Conservation (phyloP, 2,888 invertebrate genomes). For the Colostygia pectinataria region DNA sequence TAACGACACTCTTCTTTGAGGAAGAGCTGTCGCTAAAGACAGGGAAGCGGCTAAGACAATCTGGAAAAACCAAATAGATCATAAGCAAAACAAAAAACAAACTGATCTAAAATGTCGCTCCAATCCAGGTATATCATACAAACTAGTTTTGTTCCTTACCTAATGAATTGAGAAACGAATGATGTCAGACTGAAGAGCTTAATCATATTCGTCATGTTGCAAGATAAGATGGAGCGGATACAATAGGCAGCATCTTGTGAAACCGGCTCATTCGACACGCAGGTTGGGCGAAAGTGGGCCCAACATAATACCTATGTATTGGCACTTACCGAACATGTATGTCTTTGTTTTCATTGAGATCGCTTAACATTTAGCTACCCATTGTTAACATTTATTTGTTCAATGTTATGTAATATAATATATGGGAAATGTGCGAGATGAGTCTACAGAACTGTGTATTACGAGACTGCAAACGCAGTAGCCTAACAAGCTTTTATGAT, state of each 20-base stretch:
- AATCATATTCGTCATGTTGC: slow-evolving; percentile 77
- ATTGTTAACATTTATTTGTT: slow-evolving; percentile 47
- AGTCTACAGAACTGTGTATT: slow-evolving; percentile 2
- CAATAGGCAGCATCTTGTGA: slow-evolving; percentile 75
- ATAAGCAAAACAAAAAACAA: not conserved
- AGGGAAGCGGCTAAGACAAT: slow-evolving; percentile 61
- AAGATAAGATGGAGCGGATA: slow-evolving; percentile 76
- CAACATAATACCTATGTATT: slow-evolving; percentile 61
- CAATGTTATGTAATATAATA: slow-evolving; percentile 17
- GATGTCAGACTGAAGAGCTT: slow-evolving; percentile 72
- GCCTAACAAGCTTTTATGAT: slow-evolving; percentile 27
- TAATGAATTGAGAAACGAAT: slow-evolving; percentile 49
- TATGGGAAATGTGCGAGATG: slow-evolving; percentile 18
- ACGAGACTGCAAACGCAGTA: slow-evolving; percentile 18
- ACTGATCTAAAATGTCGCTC: too few species aligned
- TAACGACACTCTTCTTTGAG: slow-evolving; percentile 67
- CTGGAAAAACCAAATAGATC: slow-evolving; percentile 51
- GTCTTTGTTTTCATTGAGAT: slow-evolving; percentile 68
- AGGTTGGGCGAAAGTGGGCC: slow-evolving; percentile 76
- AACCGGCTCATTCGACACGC: slow-evolving; percentile 72
- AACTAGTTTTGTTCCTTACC: slow-evolving; percentile 17
- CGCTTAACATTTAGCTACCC: slow-evolving; percentile 53
- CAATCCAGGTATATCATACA: too few species aligned
- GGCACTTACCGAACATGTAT: slow-evolving; percentile 55
- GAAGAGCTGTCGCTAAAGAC: slow-evolving; percentile 69